These are phyloP conservation scores for Pemphigus obesinymphae DNA, from an alignment of 1,140 invertebrate genomes.

Conservation along the genomic window DNA sequence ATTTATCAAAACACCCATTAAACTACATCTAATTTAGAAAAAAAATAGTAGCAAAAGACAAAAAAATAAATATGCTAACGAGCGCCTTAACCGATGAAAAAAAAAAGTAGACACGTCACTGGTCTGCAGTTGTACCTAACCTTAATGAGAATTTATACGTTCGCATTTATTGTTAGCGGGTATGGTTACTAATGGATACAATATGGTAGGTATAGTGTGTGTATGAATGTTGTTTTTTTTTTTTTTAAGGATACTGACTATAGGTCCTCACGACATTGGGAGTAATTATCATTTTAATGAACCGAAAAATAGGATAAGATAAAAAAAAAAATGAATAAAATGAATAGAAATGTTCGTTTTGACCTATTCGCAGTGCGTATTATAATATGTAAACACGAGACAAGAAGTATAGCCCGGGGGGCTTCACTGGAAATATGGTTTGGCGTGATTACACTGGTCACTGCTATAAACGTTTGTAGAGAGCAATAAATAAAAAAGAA, in stretches of 20 bases:
- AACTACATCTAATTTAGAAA: background rate
- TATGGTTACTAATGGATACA: no score
- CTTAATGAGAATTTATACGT: slow-evolving; percentile 20
- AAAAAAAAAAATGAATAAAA: background rate
- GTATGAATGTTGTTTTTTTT: background rate
- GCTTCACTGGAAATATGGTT: background rate
- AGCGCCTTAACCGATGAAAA: background rate
- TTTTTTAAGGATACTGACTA: background rate
- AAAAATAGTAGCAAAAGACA: background rate
- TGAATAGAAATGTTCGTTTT: background rate
- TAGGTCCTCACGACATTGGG: background rate
- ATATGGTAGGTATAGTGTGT: background rate
- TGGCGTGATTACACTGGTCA: background rate
- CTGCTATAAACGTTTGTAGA: background rate
- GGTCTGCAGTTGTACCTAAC: background rate
- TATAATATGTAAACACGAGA: slow-evolving; percentile 15
- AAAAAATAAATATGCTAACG: background rate
- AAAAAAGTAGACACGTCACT: background rate
- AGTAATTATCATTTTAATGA: background rate
- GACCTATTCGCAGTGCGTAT: background rate
- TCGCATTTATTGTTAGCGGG: background rate
- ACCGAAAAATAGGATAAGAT: background rate
- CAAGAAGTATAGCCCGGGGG: background rate
- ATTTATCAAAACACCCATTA: background rate
- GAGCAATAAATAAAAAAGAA: background rate